These are phyloP conservation scores for Urocolius indicus DNA, from an alignment of 2,113 vertebrate species.

Conservation along the genomic window DNA sequence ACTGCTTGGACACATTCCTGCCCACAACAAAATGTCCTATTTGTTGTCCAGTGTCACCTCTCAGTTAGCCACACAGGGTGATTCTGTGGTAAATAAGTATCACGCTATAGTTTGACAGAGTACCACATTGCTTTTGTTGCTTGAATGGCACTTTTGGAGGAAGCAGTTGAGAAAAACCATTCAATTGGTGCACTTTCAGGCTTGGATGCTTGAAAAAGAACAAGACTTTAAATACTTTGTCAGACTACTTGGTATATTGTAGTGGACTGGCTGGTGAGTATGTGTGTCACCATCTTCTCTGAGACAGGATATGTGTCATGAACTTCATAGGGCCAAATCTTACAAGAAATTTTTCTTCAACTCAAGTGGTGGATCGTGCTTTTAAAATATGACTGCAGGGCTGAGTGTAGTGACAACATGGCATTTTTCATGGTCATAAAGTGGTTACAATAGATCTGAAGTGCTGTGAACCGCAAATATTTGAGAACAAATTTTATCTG, in stretches of 20 bases:
- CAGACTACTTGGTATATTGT: not conserved
- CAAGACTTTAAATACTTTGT: not conserved
- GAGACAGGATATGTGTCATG: not conserved
- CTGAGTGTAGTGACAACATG: not conserved
- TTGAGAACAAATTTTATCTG: conserved; percentile 42
- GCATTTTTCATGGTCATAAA: conserved; percentile 42
- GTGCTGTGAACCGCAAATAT: not conserved
- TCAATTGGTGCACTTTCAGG: not conserved
- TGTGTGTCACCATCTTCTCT: not conserved
- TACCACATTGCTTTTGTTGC: not conserved
- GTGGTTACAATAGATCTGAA: conserved; percentile 50
- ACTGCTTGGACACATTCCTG: not conserved
- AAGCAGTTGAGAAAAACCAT: not conserved
- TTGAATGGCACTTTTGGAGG: not conserved
- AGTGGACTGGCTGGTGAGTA: not conserved
- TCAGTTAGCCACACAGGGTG: not conserved
- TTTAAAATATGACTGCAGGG: conserved; percentile 17
- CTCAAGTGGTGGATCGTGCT: not conserved
- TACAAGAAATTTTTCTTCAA: conserved; percentile 23
- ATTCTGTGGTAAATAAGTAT: not conserved
- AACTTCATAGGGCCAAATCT: not conserved
- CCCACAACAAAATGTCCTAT: not conserved
- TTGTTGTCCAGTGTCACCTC: not conserved
- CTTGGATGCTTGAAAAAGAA: not conserved
- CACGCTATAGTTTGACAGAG: not conserved